Conservation (phyloP, 2,888 invertebrate genomes). For the Drosophila peninsularis region DNA sequence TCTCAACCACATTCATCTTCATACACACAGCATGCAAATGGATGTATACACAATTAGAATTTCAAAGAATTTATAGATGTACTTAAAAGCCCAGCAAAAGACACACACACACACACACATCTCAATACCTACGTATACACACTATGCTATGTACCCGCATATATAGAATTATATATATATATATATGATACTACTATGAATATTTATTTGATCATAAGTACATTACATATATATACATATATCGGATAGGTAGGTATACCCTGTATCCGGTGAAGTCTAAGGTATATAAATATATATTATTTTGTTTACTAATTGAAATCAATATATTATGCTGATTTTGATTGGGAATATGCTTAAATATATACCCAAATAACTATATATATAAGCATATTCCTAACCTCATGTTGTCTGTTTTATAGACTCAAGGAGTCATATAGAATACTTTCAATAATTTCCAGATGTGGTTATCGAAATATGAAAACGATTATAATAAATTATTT, state of each 20-base stretch:
- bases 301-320: no score
- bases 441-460: not conserved
- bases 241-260: conserved; percentile 6
- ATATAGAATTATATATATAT: conserved; percentile 9
- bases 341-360: not conserved
- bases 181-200: conserved; percentile 22
- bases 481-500: no score
- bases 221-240: conserved; percentile 4
- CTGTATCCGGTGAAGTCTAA: not conserved
- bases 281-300: not conserved
- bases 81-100: conserved; percentile 53
- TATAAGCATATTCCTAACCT: not conserved
- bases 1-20: not conserved
- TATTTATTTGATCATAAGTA: conserved; percentile 19
- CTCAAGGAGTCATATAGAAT: no score
- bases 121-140: conserved; percentile 37
- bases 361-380: not conserved
- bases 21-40: conserved; percentile 26
- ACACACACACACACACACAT: conserved; percentile 48
- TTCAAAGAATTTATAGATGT: conserved; percentile 78
- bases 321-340: not conserved
- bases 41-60: conserved; percentile 75
- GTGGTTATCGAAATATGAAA: not conserved
- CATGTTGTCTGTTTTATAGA: not conserved
- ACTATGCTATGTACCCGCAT: conserved; percentile 1